Conservation (phyloP, 2,797 vertebrate genomes). For the Rhincodon typus region DNA sequence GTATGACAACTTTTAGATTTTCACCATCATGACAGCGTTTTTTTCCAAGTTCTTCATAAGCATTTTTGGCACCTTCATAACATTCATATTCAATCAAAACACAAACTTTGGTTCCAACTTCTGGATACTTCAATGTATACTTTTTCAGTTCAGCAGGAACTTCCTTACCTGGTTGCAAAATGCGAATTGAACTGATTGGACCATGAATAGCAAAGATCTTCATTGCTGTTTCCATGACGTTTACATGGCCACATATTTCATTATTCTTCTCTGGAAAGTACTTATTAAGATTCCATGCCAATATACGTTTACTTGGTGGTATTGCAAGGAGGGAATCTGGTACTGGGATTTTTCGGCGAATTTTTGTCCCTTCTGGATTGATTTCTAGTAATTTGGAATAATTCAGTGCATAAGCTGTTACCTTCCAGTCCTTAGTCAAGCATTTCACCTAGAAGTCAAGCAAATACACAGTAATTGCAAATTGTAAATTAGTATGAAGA, state of each 20-base stretch:
- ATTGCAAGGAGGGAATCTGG: conserved; percentile 60
- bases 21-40: conserved; percentile 35
- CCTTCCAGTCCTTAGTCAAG: conserved; percentile 65
- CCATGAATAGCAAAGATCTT: conserved; percentile 55
- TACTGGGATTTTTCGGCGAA: conserved; percentile 55
- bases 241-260: conserved; percentile 39
- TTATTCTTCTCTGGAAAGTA: not conserved
- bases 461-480: not conserved
- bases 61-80: conserved; percentile 56
- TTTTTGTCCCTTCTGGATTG: conserved; percentile 68
- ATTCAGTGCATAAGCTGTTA: conserved; percentile 59
- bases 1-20: conserved; percentile 51
- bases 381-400: conserved; percentile 63
- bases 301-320: conserved; percentile 62
- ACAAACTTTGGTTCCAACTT: conserved; percentile 60
- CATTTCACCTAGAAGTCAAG: conserved; percentile 58
- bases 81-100: conserved; percentile 65
- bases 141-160: conserved; percentile 58
- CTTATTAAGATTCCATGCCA: conserved; percentile 59
- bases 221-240: conserved; percentile 54
- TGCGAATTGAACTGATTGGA: conserved; percentile 54
- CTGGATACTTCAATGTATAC: conserved; percentile 52
- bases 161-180: conserved; percentile 64
- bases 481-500: too few species aligned
- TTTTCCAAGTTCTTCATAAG: conserved; percentile 50